phyloP scores from a whole-genome alignment of 2,113 vertebrate genomes.

The Raphicerus campestris region DNA sequence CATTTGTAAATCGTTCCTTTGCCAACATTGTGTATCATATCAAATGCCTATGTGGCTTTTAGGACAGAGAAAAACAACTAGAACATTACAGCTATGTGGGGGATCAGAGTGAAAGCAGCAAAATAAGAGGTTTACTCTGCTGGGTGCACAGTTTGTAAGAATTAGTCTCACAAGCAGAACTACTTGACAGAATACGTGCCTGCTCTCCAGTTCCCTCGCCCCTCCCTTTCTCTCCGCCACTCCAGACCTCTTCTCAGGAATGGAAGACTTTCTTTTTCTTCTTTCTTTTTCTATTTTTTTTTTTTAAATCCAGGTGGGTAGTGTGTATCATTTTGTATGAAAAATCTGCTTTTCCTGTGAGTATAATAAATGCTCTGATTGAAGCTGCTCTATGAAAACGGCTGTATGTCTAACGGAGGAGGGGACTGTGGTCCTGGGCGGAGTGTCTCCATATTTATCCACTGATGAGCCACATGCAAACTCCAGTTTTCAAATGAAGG shows the following conservation, averaged over 20 bases:
- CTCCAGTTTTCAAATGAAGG: not conserved
- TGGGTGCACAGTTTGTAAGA: constrained; percentile 59
- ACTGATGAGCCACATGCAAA: not conserved
- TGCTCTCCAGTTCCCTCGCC: not conserved
- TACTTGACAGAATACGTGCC: constrained; percentile 52
- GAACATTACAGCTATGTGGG: constrained; percentile 43
- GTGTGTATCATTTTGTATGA: constrained; percentile 53
- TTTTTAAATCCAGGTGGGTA: constrained; percentile 36
- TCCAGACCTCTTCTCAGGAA: constrained; percentile 43
- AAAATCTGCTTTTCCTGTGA: constrained; percentile 64
- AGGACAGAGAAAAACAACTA: constrained; percentile 50
- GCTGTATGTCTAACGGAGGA: constrained; percentile 25
- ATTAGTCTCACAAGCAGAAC: constrained; percentile 57
- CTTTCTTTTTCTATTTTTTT: not conserved
- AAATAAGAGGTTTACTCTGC: constrained; percentile 58
- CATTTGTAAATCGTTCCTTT: constrained; percentile 63
- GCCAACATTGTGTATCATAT: constrained; percentile 53
- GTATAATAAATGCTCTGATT: constrained; percentile 63
- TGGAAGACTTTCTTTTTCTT: constrained; percentile 34
- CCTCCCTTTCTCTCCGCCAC: not conserved
- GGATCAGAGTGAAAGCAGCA: constrained; percentile 52
- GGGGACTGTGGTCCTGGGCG: not conserved
- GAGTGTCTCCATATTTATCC: not conserved
- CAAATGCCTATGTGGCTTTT: constrained; percentile 48
- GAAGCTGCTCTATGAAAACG: not conserved